phyloP scores from a whole-genome alignment of 1,140 invertebrate genomes.

The Glossosoma conforme region DNA sequence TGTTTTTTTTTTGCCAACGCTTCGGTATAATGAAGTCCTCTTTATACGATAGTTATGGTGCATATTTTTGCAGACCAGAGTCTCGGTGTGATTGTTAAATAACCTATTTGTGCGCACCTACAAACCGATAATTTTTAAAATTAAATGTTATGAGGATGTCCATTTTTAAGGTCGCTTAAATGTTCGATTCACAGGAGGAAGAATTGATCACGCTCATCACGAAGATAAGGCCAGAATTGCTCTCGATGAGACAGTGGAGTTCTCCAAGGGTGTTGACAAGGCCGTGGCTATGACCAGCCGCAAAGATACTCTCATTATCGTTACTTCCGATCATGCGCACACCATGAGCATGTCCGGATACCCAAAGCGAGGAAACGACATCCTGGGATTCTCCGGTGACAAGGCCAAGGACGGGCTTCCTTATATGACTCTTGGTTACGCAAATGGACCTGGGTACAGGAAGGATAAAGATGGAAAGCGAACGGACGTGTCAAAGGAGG shows the following conservation, averaged over 20 bases:
- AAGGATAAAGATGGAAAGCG: constrained; percentile 17
- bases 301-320: constrained; percentile 59
- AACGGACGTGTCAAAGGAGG: constrained; percentile 9
- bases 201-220: constrained; percentile 64
- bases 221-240: constrained; percentile 51
- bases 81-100: too few relatives aligned
- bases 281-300: constrained; percentile 49
- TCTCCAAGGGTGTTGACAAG: constrained; percentile 53
- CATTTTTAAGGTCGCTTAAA: too few relatives aligned
- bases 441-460: constrained; percentile 63
- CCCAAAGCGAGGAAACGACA: constrained; percentile 62
- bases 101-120: too few relatives aligned
- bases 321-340: constrained; percentile 65
- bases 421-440: constrained; percentile 70
- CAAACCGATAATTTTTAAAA: too few relatives aligned
- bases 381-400: constrained; percentile 53
- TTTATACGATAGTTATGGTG: too few relatives aligned
- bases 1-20: too few relatives aligned
- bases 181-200: constrained; percentile 45
- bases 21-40: too few relatives aligned
- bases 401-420: constrained; percentile 58
- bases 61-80: too few relatives aligned
- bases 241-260: constrained; percentile 58
- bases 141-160: too few relatives aligned
- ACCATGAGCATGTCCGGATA: constrained; percentile 63